These are phyloP conservation scores for Hyposmocoma kahamanoa DNA, from an alignment of 1,140 invertebrate genomes.

Conservation along the genomic window DNA sequence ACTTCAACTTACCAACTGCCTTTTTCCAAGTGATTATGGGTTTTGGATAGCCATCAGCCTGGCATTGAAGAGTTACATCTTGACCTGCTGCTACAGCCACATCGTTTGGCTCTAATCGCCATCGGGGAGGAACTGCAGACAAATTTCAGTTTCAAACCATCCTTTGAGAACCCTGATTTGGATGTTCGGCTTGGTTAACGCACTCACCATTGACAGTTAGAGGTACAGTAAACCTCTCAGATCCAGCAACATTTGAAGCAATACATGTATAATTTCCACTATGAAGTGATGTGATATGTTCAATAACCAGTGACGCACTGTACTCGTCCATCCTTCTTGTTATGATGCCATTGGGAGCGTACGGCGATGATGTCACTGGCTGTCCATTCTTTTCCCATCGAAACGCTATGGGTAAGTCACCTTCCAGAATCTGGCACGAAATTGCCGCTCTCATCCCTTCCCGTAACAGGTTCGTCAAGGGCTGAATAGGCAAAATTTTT, in stretches of 20 bases:
- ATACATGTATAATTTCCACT: slow-evolving; percentile 93
- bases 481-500: slow-evolving; percentile 90
- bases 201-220: slow-evolving; percentile 88
- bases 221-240: slow-evolving; percentile 82
- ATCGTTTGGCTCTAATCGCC: slow-evolving; percentile 92
- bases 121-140: slow-evolving; percentile 88
- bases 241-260: slow-evolving; percentile 87
- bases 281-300: slow-evolving; percentile 87
- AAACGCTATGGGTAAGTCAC: slow-evolving; percentile 93
- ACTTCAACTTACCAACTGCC: slow-evolving; percentile 79
- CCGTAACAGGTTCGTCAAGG: slow-evolving; percentile 84
- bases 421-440: slow-evolving; percentile 94
- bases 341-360: slow-evolving; percentile 72
- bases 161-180: neutral
- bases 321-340: slow-evolving; percentile 87
- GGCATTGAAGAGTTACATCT: slow-evolving; percentile 89
- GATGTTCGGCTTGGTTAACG: neutral
- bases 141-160: slow-evolving; percentile 3
- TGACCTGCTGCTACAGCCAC: slow-evolving; percentile 89
- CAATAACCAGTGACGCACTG: slow-evolving; percentile 91
- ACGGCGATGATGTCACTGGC: slow-evolving; percentile 69
- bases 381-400: slow-evolving; percentile 88
- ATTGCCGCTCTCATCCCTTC: slow-evolving; percentile 95
- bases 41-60: slow-evolving; percentile 92
- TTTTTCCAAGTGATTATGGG: slow-evolving; percentile 92